A percentile compares a stretch with the other conserved stretches of the same genome.
phyloP scores from a whole-genome alignment of 2,797 vertebrate species.

The Lutjanus campechanus region DNA sequence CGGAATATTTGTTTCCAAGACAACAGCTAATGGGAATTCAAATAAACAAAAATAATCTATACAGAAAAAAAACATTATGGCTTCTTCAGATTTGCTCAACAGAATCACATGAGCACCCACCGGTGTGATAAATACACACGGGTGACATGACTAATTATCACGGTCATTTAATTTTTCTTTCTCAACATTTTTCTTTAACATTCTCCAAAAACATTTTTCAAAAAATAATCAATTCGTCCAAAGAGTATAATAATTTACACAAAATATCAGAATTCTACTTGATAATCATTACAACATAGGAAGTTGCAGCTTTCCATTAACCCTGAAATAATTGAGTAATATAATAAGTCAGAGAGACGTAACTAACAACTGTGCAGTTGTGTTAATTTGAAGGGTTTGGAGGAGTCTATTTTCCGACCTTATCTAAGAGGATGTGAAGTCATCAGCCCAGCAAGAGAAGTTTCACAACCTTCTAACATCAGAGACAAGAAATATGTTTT shows the following conservation, averaged over 20 bases:
- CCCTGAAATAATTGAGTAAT: neutral
- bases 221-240: too few relatives aligned
- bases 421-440: neutral
- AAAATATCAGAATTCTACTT: neutral
- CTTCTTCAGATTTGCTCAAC: too few relatives aligned
- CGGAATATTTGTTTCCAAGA: constrained; percentile 1
- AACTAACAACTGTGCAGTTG: neutral
- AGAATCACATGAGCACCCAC: too few relatives aligned
- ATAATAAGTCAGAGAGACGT: neutral
- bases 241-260: too few relatives aligned
- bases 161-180: too few relatives aligned
- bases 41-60: neutral
- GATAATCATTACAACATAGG: neutral
- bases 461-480: neutral
- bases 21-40: neutral
- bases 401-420: neutral
- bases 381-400: neutral
- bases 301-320: neutral
- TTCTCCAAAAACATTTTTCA: too few relatives aligned
- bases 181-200: too few relatives aligned
- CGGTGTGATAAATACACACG: too few relatives aligned
- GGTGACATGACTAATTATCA: too few relatives aligned
- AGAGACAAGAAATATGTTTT: neutral
- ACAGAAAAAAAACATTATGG: neutral
- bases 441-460: neutral